Base-by-base conservation (phyloP, 1,140 invertebrate species). In the Manduca sexta region DNA sequence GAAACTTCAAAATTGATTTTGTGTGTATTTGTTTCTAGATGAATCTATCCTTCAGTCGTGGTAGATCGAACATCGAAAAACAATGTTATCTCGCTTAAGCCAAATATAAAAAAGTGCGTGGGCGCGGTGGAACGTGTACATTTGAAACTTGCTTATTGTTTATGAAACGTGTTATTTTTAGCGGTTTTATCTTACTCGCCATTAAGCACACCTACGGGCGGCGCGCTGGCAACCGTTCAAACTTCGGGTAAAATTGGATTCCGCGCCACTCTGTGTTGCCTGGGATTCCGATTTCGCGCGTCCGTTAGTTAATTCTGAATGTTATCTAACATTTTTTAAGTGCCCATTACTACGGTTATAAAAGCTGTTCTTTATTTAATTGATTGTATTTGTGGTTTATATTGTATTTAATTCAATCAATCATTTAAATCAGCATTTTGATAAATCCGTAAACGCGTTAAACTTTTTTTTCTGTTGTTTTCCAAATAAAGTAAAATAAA, bases 181-280 rank as follows among this genome's bases (percentile, higher is more conserved):
- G 72, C 60, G 68, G 76, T 70, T 75, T 78, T 79, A 82, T 82
- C 81, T 84, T 75, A 75, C 74, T 58, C 52, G 57, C 77, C 76
- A 74, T 79, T 59, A 57, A 52, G 64, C 60, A 74, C 78, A 74
- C 78, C 77, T 74, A 78, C 77, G 63, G 49, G 21, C 44, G 43
- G 50, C 48, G 49, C 26, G 13, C 53, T 83, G 80, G 80, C 80
- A 82, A 39, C 16, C 38, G 64, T 80, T 82, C 80, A 84, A 84
- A 57, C 56, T 61, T 64, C 74, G 67, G 72, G 53, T 77, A 76
- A 76, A 84, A 81, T 72, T 78, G 74, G 74, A 73, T 68, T 69
- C 58, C 51, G 52, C 49, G 50, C 50, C 39, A 60, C 49, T 47
- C 53, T 45, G 45, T 47, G 48, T 49, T 60, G 53, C 56, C 58